phyloP scores from a whole-genome alignment of 2,113 vertebrate genomes.

The Microcebus jonahi region DNA sequence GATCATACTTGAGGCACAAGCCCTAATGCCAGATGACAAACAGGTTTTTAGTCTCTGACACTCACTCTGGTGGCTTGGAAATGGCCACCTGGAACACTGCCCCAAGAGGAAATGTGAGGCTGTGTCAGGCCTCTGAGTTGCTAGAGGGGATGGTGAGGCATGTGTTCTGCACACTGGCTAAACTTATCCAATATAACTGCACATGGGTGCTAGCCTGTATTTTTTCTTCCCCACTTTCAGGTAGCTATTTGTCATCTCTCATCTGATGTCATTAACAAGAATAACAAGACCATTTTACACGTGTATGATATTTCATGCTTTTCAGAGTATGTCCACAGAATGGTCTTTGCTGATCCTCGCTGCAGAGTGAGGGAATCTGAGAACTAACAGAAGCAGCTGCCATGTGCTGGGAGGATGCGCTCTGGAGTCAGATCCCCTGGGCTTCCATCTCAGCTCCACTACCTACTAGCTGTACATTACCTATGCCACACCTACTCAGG shows the following conservation, averaged over 20 bases:
- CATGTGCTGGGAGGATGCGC: background rate
- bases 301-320: background rate
- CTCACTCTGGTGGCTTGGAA: background rate
- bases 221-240: background rate
- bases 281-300: background rate
- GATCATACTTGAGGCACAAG: background rate
- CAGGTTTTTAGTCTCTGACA: background rate
- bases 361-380: background rate
- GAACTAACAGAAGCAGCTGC: background rate
- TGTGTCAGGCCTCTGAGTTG: no score
- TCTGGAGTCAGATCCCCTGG: background rate
- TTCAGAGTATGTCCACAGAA: background rate
- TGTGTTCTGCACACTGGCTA: accelerated
- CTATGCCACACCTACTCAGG: background rate
- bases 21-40: background rate
- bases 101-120: background rate
- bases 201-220: accelerated
- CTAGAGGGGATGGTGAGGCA: background rate
- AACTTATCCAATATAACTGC: background rate
- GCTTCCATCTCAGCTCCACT: background rate
- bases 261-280: background rate
- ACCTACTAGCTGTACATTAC: background rate
- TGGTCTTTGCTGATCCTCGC: background rate
- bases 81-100: background rate
- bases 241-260: background rate